Evolutionary conservation across 2,888 invertebrate genomes (phyloP), one percentile per base, ranked within the genome.

Genomic region (Pyrocoelia pectoralis): DNA sequence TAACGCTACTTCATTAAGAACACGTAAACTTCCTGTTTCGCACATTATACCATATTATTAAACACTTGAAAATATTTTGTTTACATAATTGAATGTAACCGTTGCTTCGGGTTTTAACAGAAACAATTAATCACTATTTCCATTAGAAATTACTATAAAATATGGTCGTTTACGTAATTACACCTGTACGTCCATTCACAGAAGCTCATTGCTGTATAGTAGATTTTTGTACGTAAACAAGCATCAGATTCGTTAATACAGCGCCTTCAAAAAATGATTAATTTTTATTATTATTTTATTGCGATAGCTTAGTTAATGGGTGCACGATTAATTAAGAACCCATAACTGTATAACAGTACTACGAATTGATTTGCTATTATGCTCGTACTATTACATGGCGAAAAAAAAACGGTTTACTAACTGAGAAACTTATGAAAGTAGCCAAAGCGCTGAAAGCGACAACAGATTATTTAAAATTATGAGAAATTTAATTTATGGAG

Each of bases 101-200:
- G 43, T 43, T 43, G 41, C 50, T 49, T 24, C n/a, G 18, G 24
- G 49, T 24, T 49, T 46, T 49, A 49, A 17, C 24, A 49, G 18
- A 61, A 61, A 61, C 51, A 61, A 61, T 61, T 61, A 61, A 61
- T 61, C 61, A 51, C 15, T 43, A 43, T 61, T 55, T 50, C 29
- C 41, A 56, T 49, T 40, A 46, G 54, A 50, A 50, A 54, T 56
- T 41, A 24, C 1, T 14, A 10, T 55, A 24, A 24, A 24, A 24
- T 24, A 24, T 6, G 24, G 6, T 5, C 24, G 24, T 24, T 56
- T 61, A 51, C 38, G 51, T 43, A 56, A 60, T 54, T 59, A 59
- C 53, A 24, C 24, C 24, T 24, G 24, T 5, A 6, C 3, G 24
- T 6, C 24, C 24, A 14, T 49, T 49, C 49, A 24, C 43, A 14